Evolutionary conservation across 2,797 vertebrate genomes (phyloP).

Genomic region (Lindbergichthys nudifrons): DNA sequence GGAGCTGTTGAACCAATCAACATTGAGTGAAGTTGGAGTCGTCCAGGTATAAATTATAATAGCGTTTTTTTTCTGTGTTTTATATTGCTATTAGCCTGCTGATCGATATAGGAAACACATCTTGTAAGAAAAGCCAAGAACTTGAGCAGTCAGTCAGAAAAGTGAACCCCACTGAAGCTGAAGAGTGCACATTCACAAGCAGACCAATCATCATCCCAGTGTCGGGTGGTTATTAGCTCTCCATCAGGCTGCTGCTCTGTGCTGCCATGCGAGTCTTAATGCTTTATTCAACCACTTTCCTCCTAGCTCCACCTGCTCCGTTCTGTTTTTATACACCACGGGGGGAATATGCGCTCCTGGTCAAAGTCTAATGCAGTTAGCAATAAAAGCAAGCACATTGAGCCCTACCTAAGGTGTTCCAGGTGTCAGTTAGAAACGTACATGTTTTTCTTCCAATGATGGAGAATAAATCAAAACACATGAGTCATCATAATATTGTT

Average conservation of each 20-base stretch:
- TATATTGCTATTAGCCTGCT: background rate
- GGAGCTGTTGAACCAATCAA: too few species aligned
- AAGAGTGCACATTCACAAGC: conserved; percentile 19
- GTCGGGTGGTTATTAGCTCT: conserved; percentile 18
- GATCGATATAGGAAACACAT: background rate
- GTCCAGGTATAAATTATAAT: background rate
- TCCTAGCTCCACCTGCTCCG: conserved; percentile 30
- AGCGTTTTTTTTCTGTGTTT: too few species aligned
- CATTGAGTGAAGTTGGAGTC: background rate
- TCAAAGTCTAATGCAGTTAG: conserved; percentile 38
- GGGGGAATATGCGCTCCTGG: conserved; percentile 26
- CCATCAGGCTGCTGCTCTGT: conserved; percentile 12
- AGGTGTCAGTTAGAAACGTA: background rate
- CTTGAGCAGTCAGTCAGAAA: conserved; percentile 8
- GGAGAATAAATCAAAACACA: conserved; percentile 44
- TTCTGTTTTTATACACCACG: conserved; percentile 39
- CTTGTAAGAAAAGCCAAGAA: conserved; percentile 6
- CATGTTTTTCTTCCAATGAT: conserved; percentile 16
- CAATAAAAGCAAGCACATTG: conserved; percentile 22
- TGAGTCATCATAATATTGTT: conserved; percentile 16
- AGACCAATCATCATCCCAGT: conserved; percentile 10
- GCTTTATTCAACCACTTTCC: conserved; percentile 43
- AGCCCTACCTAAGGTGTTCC: background rate
- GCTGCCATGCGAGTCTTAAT: conserved; percentile 23
- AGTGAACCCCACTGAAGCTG: background rate